Conservation (phyloP, 37 sponge, comb jelly and placozoan genomes). For the Bolinopsis microptera region DNA sequence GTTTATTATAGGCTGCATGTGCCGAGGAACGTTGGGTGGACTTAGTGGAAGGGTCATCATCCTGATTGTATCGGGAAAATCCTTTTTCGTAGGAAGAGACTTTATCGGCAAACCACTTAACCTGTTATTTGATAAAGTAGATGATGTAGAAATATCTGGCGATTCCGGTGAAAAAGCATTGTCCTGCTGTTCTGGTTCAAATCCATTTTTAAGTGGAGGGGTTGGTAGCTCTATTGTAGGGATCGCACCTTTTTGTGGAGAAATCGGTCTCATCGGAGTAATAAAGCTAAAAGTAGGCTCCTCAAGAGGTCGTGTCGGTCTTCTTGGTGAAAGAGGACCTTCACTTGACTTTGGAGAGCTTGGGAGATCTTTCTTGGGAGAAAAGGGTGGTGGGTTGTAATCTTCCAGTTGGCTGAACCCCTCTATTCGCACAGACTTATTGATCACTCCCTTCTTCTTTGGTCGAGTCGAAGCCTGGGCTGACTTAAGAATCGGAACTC, state of each 20-base stretch:
- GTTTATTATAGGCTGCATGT: not conserved
- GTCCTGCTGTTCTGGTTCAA: too few relatives aligned
- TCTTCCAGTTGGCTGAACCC: not conserved
- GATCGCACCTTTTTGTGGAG: constrained; percentile 15
- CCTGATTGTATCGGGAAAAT: not conserved
- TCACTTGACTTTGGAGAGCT: not conserved
- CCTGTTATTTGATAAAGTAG: not conserved
- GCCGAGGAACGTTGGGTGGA: constrained; percentile 4
- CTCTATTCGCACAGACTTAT: not conserved
- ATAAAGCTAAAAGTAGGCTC: constrained; percentile 23
- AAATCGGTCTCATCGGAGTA: constrained; percentile 40
- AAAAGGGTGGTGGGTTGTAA: not conserved
- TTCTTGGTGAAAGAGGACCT: not conserved
- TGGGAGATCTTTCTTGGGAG: not conserved
- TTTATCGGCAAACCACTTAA: not conserved
- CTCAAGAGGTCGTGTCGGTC: not conserved
- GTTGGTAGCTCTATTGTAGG: too few relatives aligned
- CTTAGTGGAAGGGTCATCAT: not conserved
- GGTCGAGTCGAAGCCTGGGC: not conserved
- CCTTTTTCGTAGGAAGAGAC: not conserved
- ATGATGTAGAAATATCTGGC: not conserved
- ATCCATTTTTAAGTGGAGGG: too few relatives aligned
- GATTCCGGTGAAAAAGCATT: not conserved
- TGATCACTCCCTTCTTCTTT: not conserved
- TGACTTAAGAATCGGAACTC: not conserved